Conservation (phyloP, 2,888 invertebrate genomes). For the Aporophyla nigra region DNA sequence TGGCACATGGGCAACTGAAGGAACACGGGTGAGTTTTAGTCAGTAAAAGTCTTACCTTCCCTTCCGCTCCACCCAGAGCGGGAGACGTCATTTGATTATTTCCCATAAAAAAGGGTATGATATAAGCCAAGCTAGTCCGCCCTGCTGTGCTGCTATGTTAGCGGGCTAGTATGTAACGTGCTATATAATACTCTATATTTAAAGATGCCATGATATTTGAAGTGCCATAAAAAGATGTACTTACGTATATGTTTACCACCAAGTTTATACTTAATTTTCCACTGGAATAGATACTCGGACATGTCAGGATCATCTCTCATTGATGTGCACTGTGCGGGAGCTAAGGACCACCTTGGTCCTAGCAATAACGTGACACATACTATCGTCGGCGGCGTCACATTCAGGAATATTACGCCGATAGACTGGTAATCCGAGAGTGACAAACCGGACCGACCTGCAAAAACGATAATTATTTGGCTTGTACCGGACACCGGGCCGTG, state of each 20-base stretch:
- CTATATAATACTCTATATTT: no score
- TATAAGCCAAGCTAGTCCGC: no score
- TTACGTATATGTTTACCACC: conserved; percentile 56
- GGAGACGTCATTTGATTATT: no score
- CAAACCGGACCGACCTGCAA: conserved; percentile 31
- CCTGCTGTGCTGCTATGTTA: no score
- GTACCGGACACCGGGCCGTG: neutral
- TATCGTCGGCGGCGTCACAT: conserved; percentile 53
- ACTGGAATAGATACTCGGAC: conserved; percentile 67
- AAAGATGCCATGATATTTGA: no score
- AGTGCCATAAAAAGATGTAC: conserved; percentile 26
- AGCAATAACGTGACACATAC: conserved; percentile 77
- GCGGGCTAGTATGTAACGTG: no score
- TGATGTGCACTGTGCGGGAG: conserved; percentile 78
- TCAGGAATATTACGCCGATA: conserved; percentile 73
- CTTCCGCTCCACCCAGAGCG: no score
- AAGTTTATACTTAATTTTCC: conserved; percentile 75
- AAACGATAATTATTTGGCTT: neutral
- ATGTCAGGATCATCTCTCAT: conserved; percentile 76
- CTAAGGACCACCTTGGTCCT: conserved; percentile 75
- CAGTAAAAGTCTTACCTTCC: no score
- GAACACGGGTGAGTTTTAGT: no score
- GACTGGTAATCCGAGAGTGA: conserved; percentile 39
- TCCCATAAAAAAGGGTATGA: no score
- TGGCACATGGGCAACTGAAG: no score